phyloP scores from a whole-genome alignment of 2,113 vertebrate genomes.

The Empidonax alnorum region DNA sequence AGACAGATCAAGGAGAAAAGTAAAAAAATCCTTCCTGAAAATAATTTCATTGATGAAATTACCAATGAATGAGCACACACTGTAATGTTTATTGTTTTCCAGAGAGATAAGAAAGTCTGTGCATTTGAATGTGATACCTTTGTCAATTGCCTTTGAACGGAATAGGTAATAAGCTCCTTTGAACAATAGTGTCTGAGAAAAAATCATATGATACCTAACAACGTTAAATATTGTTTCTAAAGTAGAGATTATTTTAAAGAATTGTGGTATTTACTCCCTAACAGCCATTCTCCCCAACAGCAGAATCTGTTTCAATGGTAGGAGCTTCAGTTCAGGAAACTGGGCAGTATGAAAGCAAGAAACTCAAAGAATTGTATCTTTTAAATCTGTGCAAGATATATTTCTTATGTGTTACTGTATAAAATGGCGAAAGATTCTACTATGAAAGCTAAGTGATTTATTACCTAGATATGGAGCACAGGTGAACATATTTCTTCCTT shows the following conservation, averaged over 20 bases:
- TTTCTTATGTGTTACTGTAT: background rate
- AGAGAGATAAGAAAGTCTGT: background rate
- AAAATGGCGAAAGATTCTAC: slow-evolving; percentile 35
- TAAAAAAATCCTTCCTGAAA: background rate
- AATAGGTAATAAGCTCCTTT: background rate
- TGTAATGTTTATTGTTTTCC: background rate
- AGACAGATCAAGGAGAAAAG: background rate
- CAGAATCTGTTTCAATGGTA: background rate
- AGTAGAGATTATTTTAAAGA: background rate
- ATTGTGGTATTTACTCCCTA: background rate
- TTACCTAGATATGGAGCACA: slow-evolving; percentile 45
- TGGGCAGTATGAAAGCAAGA: background rate
- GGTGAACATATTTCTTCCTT: slow-evolving; percentile 64
- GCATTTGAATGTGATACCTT: background rate
- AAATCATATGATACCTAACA: background rate
- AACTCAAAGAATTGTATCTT: background rate
- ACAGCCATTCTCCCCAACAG: background rate
- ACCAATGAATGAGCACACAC: background rate
- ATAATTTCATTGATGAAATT: background rate
- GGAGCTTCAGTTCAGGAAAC: background rate
- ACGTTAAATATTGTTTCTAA: background rate
- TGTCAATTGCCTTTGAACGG: background rate
- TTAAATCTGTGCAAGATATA: background rate
- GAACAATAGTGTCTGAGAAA: background rate
- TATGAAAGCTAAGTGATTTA: slow-evolving; percentile 64